Evolutionary conservation across 1,140 invertebrate genomes (phyloP), one percentile per base, ranked within the genome.

Genomic region (Solenopsis fugax): DNA sequence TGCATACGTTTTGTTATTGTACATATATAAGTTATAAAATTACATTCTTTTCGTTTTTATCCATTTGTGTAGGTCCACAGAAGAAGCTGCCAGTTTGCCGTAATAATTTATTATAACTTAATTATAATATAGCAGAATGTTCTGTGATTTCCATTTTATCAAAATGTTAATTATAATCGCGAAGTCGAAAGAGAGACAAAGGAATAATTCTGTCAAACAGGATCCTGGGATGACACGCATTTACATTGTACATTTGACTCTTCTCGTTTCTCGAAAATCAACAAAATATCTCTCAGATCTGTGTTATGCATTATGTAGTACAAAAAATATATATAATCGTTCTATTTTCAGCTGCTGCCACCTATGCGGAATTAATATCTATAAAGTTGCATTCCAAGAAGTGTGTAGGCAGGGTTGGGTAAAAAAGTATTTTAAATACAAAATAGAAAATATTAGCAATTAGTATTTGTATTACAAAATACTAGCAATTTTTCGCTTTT

Each of bases 81-180:
- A 90, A 65, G 88, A 90, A 75, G 65, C 64, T 50, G 54, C 89
- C 41, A 87, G 58, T 84, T 80, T 52, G 29, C 24, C 77, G n/a
- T 85, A 64, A 89, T 85, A 69, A 56, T 78, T 48, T 34, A 56
- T 56, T 56, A 75, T 86, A 45, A 58, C 34, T 71, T 5, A 41
- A 76, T 29, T 52, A 64, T 87, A 64, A 62, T 4, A n/a, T 89
- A 87, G 60, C 45, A 72, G 48, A 29, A 50, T 34, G 58, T 89
- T 84, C 88, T 90, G 88, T 90, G 88, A 90, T 90, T 89, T 87
- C 60, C 58, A 75, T 82, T 89, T 76, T 45, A 73, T 71, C 56
- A 69, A 41, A 48, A 69, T 56, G n/a, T 81, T 86, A 85, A 87
- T 85, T 72, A 78, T 86, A 86, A 65, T 76, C 50, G 50, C 54